A percentile compares a stretch with the other conserved stretches of the same genome.
Evolutionary conservation across 2,888 invertebrate species (phyloP).

Genomic region (Andrena flavipes): DNA sequence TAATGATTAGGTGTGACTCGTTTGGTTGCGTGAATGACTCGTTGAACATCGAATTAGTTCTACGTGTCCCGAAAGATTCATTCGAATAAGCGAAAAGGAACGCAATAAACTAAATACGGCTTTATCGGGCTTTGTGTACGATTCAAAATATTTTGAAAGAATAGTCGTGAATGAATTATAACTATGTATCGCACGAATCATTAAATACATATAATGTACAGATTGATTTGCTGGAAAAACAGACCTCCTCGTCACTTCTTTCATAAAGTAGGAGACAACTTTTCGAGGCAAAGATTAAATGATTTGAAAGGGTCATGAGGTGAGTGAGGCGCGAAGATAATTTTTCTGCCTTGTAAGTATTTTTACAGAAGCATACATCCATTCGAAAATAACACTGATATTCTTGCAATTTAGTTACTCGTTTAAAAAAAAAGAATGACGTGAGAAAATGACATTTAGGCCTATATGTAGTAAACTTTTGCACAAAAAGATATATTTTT

Average conservation of each 20-base stretch:
- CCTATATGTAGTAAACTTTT: no score
- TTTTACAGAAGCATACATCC: neutral
- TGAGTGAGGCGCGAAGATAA: neutral
- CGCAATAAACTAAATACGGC: neutral
- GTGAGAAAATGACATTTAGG: no score
- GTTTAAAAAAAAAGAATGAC: no score
- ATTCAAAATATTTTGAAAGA: neutral
- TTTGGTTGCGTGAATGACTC: conserved; percentile 31
- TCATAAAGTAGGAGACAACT: neutral
- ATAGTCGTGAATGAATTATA: neutral
- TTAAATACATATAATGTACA: neutral
- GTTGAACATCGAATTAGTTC: conserved; percentile 40
- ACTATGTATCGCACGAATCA: neutral
- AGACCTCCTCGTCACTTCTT: neutral
- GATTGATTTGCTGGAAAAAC: neutral
- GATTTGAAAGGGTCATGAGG: neutral
- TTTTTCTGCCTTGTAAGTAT: neutral
- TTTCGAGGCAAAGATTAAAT: neutral
- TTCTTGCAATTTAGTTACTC: neutral
- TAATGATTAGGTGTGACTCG: conserved; percentile 43
- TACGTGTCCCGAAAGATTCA: conserved; percentile 20
- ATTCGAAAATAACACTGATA: neutral
- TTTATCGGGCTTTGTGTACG: neutral
- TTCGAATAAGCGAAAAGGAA: conserved; percentile 6
- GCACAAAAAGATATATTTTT: no score